Conservation (phyloP, 1,140 invertebrate genomes). For the Drosophila cardini region DNA sequence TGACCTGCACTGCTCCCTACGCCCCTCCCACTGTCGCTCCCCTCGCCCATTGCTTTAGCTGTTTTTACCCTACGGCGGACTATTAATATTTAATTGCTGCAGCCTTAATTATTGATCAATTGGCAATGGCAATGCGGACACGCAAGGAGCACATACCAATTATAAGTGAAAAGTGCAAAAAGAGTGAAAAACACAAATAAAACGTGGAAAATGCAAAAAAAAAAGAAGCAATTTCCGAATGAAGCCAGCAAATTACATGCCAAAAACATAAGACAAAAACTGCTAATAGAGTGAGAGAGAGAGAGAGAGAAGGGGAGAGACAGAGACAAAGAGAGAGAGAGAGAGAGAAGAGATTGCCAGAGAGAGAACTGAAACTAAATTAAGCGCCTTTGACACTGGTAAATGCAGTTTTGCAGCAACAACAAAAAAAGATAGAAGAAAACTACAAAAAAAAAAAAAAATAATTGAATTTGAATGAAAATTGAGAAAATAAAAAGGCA, state of each 20-base stretch:
- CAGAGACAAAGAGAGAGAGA: neutral
- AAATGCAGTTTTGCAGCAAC: slow-evolving; percentile 66
- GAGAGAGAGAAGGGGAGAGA: neutral
- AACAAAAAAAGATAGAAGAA: slow-evolving; percentile 33
- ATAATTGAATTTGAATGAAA: slow-evolving; percentile 37
- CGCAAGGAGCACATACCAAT: slow-evolving; percentile 43
- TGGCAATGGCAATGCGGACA: slow-evolving; percentile 41
- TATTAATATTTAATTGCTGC: slow-evolving; percentile 80
- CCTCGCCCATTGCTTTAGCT: no score
- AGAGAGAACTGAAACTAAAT: slow-evolving; percentile 63
- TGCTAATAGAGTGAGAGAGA: neutral
- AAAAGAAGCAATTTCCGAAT: slow-evolving; percentile 69
- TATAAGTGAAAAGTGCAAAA: slow-evolving; percentile 40
- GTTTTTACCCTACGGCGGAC: neutral
- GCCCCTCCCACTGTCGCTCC: neutral
- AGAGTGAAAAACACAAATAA: slow-evolving; percentile 1
- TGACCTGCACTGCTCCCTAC: neutral
- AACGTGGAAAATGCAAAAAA: slow-evolving; percentile 14
- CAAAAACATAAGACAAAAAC: slow-evolving; percentile 73
- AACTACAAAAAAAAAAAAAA: slow-evolving; percentile 1
- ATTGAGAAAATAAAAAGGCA: slow-evolving; percentile 59
- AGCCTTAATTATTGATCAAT: slow-evolving; percentile 72
- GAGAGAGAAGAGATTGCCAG: slow-evolving; percentile 19
- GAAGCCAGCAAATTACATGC: slow-evolving; percentile 74
- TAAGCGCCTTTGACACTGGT: slow-evolving; percentile 79